These are phyloP conservation scores for Xylocopa sonorina DNA, from an alignment of 1,140 invertebrate species.

Conservation along the genomic window DNA sequence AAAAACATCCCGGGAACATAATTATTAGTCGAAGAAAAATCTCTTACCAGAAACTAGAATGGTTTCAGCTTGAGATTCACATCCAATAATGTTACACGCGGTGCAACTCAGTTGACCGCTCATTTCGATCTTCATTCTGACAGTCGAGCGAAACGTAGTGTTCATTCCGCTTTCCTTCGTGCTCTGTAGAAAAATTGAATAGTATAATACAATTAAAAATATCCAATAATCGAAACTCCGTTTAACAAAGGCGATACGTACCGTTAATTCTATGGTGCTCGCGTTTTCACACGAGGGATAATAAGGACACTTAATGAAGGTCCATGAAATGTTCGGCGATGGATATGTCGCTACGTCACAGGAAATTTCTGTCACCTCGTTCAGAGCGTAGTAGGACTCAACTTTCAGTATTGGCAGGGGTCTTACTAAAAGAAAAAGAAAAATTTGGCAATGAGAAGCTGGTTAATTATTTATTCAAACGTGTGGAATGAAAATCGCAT, in stretches of 20 bases:
- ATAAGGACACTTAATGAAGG: slow-evolving; percentile 75
- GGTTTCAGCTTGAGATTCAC: slow-evolving; percentile 57
- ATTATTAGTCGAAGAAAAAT: too few relatives aligned
- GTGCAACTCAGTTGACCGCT: slow-evolving; percentile 68
- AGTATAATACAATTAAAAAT: neutral
- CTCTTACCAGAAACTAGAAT: slow-evolving; percentile 72
- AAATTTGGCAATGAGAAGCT: neutral
- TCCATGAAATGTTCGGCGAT: slow-evolving; percentile 80
- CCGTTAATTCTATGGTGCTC: slow-evolving; percentile 31
- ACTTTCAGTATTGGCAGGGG: slow-evolving; percentile 77
- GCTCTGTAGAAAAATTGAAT: slow-evolving; percentile 46
- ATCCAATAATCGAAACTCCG: too few relatives aligned
- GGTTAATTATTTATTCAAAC: neutral
- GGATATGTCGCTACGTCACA: slow-evolving; percentile 81
- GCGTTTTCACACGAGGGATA: slow-evolving; percentile 59
- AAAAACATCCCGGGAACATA: too few relatives aligned
- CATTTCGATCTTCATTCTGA: slow-evolving; percentile 50
- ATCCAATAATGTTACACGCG: slow-evolving; percentile 68
- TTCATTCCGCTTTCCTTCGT: neutral
- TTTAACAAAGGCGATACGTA: slow-evolving; percentile 7
- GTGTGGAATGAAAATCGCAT: neutral
- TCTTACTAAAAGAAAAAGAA: slow-evolving; percentile 73
- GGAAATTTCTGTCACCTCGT: slow-evolving; percentile 72
- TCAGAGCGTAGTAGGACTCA: slow-evolving; percentile 77
- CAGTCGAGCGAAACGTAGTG: slow-evolving; percentile 42